A percentile compares a stretch with the other conserved stretches of the same genome.
Conservation (phyloP, 1,140 invertebrate species). For the Danaus plexippus region DNA sequence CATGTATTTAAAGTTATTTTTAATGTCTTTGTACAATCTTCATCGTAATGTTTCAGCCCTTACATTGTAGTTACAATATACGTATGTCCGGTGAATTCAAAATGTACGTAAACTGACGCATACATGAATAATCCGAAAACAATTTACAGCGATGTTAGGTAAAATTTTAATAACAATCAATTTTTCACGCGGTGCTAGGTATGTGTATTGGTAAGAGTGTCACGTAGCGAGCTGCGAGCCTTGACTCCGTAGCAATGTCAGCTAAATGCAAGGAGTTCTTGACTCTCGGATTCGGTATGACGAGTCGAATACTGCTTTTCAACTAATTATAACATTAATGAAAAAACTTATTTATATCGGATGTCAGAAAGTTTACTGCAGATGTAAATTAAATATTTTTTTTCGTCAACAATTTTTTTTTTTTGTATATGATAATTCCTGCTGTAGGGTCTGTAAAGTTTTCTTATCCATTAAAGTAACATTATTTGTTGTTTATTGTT, state of each 20-base stretch:
- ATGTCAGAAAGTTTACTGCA: too few species aligned
- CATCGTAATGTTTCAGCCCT: too few species aligned
- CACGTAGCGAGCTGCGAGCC: conserved; percentile 33
- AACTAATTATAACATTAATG: too few species aligned
- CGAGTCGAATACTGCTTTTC: conserved; percentile 9
- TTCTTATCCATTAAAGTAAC: too few species aligned
- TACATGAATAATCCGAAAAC: conserved; percentile 21
- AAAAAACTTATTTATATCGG: too few species aligned
- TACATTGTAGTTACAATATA: too few species aligned
- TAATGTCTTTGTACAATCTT: too few species aligned
- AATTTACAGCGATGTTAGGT: conserved; percentile 18
- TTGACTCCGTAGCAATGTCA: conserved; percentile 47
- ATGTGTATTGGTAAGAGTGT: conserved; percentile 29
- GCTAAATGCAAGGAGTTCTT: conserved; percentile 41
- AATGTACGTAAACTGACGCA: conserved; percentile 13
- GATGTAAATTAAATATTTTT: conserved; percentile 2
- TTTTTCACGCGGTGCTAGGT: conserved; percentile 20
- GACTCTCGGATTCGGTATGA: conserved; percentile 12
- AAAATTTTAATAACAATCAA: conserved; percentile 29
- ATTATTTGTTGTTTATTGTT: too few species aligned
- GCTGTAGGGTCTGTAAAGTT: too few species aligned
- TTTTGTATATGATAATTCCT: too few species aligned
- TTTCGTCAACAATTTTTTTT: neutral
- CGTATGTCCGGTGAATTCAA: conserved; percentile 10
- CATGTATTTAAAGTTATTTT: too few species aligned